Evolutionary conservation across 2,797 vertebrate genomes (phyloP).

Genomic region (Sebastes minor): DNA sequence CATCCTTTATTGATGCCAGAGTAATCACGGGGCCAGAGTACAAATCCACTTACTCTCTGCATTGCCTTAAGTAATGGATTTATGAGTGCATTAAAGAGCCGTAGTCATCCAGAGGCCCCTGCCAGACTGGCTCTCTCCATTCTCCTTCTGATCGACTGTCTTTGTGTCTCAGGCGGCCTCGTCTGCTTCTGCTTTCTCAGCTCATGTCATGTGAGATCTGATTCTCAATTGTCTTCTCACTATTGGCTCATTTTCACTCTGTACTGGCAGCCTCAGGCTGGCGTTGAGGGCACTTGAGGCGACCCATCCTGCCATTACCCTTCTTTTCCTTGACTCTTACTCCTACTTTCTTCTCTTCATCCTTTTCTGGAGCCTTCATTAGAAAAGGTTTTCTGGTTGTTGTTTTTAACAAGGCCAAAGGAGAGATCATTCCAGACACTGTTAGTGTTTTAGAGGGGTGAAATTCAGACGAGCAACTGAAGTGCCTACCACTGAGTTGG

Average conservation of each 20-base stretch:
- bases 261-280: not conserved
- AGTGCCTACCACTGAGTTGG: slow-evolving; percentile 15
- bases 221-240: slow-evolving; percentile 54
- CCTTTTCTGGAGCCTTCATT: slow-evolving; percentile 39
- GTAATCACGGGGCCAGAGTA: slow-evolving; percentile 84
- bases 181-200: slow-evolving; percentile 44
- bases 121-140: slow-evolving; percentile 79
- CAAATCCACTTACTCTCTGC: slow-evolving; percentile 84
- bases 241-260: slow-evolving; percentile 63
- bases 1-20: slow-evolving; percentile 85
- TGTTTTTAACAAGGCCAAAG: slow-evolving; percentile 22
- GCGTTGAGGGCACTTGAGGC: slow-evolving; percentile 31
- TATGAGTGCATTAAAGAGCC: slow-evolving; percentile 84
- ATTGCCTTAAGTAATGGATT: slow-evolving; percentile 88
- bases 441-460: slow-evolving; percentile 20
- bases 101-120: slow-evolving; percentile 75
- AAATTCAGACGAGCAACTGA: slow-evolving; percentile 35
- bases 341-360: slow-evolving; percentile 21
- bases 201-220: slow-evolving; percentile 48
- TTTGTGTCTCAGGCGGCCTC: slow-evolving; percentile 62
- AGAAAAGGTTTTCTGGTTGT: not conserved
- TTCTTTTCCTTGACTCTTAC: slow-evolving; percentile 25
- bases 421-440: slow-evolving; percentile 21
- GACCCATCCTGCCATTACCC: slow-evolving; percentile 41
- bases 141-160: slow-evolving; percentile 60